Base-by-base conservation (phyloP, 2,797 vertebrate genomes). In the Lepus townsendii region DNA sequence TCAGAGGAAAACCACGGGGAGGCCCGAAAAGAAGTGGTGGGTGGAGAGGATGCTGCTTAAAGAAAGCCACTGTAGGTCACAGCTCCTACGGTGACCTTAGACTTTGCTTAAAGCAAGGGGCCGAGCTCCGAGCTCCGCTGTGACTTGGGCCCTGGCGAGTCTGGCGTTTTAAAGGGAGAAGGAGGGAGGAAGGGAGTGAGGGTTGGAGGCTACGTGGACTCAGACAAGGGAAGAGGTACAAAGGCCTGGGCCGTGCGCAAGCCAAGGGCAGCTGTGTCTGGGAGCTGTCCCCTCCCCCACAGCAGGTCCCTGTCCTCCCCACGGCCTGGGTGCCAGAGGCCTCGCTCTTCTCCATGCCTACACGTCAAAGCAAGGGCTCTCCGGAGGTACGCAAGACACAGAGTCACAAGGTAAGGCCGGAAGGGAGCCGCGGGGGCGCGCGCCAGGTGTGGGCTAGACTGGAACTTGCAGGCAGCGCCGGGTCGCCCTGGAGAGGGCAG, bases 251-350 rank as follows among this genome's bases (percentile, higher is more conserved):
- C 5, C 9, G 65, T 2, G 24, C 35, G 27, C 20, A 19, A 6
- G 8, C 7, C 47, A 4, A 13, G 17, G 72, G 54, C 32, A 6
- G 32, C 32, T 24, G 27, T 27, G 63, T n/a, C 72, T 35, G n/a
- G 0, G 0, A n/a, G 10, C 42, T 8, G 24, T 42, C 6, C 7
- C n/a, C 62, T 4, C 3, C 47, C n/a, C 42, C 52, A 32, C 30
- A 14, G 3, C 65, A 4, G 60, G 5, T 7, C 24, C 26, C 57
- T 20, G 13, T 16, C 32, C 26, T 20, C 9, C 26, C 26, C 12
- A 35, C 27, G 30, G 30, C 5, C 9, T 6, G 65, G 42, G 38
- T 22, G n/a, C 13, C 47, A 26, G 60, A 73, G 13, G n/a, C 26
- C 22, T 14, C 52, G 20, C 16, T 57, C 60, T 85, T 47, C 42